Conservation (phyloP, 2,888 invertebrate genomes). For the Tiphia femorata region DNA sequence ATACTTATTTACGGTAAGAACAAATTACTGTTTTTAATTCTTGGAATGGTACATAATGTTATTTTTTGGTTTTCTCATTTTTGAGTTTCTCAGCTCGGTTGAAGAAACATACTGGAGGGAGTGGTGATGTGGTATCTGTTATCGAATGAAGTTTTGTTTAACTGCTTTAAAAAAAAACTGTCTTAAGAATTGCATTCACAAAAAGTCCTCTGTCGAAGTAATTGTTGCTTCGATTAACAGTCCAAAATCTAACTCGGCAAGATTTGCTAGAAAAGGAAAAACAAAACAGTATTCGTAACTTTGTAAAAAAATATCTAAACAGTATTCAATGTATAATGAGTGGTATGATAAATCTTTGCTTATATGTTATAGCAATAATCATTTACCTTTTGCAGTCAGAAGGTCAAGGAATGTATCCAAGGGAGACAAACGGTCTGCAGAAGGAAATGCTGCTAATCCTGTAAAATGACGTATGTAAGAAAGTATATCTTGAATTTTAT, state of each 20-base stretch:
- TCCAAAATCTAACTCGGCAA: constrained; percentile 88
- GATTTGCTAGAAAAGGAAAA: constrained; percentile 73
- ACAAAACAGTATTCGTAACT: neutral
- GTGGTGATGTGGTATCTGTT: too few relatives aligned
- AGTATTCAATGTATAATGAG: too few relatives aligned
- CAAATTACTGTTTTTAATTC: too few relatives aligned
- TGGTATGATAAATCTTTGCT: too few relatives aligned
- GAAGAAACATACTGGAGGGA: too few relatives aligned
- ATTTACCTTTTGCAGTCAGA: constrained; percentile 80
- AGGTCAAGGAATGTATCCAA: constrained; percentile 88
- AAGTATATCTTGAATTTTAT: neutral
- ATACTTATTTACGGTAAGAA: too few relatives aligned
- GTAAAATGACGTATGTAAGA: constrained; percentile 17
- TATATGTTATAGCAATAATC: neutral
- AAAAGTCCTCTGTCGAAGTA: constrained; percentile 73
- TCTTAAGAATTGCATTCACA: constrained; percentile 44
- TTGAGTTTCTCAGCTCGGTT: too few relatives aligned
- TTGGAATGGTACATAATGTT: too few relatives aligned
- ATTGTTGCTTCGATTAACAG: constrained; percentile 87
- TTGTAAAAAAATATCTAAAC: neutral
- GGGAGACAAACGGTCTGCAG: constrained; percentile 81
- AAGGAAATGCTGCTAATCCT: constrained; percentile 81
- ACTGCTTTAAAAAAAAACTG: too few relatives aligned
- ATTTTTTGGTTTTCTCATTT: too few relatives aligned
- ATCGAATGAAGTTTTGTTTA: too few relatives aligned